Evolutionary conservation across 2,113 vertebrate genomes (phyloP).

Genomic region (Thamnophis sirtalis): DNA sequence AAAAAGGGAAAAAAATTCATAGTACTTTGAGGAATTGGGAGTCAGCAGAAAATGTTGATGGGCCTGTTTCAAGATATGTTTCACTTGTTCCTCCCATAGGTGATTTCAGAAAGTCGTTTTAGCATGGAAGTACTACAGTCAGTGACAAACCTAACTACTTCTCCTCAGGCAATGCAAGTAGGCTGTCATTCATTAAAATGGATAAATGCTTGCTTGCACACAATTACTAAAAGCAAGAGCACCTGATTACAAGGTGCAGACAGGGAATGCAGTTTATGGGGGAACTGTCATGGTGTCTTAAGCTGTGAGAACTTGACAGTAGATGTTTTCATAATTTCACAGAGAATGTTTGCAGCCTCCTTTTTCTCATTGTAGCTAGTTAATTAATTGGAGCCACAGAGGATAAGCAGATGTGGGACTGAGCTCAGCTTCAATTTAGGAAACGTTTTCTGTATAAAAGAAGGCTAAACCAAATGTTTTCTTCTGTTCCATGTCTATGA

Average conservation of each 20-base stretch:
- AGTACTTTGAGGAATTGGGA: background rate
- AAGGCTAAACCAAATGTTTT: background rate
- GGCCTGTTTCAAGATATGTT: fast-evolving
- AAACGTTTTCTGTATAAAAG: background rate
- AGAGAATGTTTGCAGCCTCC: slow-evolving; percentile 3
- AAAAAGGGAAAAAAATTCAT: background rate
- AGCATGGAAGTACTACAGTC: slow-evolving; percentile 2
- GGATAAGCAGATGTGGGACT: background rate
- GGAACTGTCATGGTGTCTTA: slow-evolving; percentile 21
- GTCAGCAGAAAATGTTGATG: background rate
- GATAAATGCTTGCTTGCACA: slow-evolving; percentile 15
- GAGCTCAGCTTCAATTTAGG: background rate
- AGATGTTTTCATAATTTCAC: background rate
- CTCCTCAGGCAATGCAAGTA: background rate
- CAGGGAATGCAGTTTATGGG: slow-evolving; percentile 10
- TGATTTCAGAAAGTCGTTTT: background rate
- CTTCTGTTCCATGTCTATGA: background rate
- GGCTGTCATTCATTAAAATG: slow-evolving; percentile 13
- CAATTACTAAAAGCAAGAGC: background rate
- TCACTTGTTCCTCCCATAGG: background rate
- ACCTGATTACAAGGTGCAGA: slow-evolving; percentile 4
- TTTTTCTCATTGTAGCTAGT: slow-evolving; percentile 27
- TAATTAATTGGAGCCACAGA: slow-evolving; percentile 36
- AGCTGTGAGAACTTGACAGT: background rate
- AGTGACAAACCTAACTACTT: background rate